These are phyloP conservation scores for Drosophila colorata DNA, from an alignment of 2,888 invertebrate species.

Conservation along the genomic window DNA sequence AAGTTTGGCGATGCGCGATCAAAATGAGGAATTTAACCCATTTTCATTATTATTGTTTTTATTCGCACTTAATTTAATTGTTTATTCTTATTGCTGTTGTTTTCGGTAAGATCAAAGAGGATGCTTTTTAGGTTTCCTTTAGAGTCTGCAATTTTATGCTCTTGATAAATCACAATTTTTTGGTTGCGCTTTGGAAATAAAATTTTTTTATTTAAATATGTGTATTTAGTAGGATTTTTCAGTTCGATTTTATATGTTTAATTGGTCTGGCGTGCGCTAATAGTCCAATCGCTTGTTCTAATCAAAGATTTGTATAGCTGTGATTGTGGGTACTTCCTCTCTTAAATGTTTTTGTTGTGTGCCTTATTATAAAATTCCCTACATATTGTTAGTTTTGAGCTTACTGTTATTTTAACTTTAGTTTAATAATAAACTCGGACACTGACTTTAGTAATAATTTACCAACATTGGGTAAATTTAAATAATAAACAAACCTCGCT, in stretches of 20 bases:
- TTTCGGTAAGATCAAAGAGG: conserved; percentile 37
- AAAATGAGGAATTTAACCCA: conserved; percentile 13
- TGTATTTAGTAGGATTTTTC: background rate
- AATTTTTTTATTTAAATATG: background rate
- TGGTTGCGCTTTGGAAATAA: background rate
- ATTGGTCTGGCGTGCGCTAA: background rate
- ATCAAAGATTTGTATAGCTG: background rate
- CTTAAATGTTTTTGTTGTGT: background rate
- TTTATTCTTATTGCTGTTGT: conserved; percentile 15
- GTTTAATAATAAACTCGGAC: no score
- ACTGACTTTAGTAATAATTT: no score
- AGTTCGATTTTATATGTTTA: background rate
- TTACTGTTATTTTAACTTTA: no score
- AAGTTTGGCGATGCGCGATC: conserved; percentile 51
- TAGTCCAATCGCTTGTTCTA: background rate
- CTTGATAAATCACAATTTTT: conserved; percentile 19
- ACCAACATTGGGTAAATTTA: no score
- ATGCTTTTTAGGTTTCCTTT: conserved; percentile 18
- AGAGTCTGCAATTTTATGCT: conserved; percentile 21
- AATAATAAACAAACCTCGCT: no score
- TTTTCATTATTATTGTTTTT: conserved; percentile 38
- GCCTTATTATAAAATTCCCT: background rate
- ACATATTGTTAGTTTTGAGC: no score
- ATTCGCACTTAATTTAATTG: conserved; percentile 52
- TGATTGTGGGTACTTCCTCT: background rate